Conservation (phyloP, 2,113 vertebrate genomes). For the Semnornis frantzii region DNA sequence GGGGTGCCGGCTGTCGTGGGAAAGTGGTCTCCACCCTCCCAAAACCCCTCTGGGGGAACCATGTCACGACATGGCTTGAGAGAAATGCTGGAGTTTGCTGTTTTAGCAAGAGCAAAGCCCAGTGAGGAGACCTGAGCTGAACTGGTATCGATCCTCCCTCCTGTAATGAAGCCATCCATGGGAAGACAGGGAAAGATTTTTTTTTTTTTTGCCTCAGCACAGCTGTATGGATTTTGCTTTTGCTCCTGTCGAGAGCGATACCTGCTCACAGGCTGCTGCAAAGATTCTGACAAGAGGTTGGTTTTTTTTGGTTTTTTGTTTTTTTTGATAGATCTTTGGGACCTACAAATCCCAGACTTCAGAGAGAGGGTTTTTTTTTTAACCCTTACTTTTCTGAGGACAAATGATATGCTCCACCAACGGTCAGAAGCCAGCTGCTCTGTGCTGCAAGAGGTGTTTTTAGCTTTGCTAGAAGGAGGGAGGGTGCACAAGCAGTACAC, state of each 20-base stretch:
- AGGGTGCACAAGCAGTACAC: not conserved
- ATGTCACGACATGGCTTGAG: fast-evolving
- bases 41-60: not conserved
- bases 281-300: not conserved
- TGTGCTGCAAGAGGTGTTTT: not conserved
- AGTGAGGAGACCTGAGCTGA: not conserved
- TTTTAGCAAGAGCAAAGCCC: not conserved
- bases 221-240: not conserved
- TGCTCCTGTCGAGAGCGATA: fast-evolving
- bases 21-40: fast-evolving
- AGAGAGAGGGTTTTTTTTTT: not conserved
- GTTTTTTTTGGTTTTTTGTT: not conserved
- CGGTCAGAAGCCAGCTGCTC: not conserved
- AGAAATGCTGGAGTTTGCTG: not conserved
- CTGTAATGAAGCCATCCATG: not conserved
- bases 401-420: not conserved
- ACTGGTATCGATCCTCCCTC: not conserved
- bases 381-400: not conserved
- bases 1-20: fast-evolving
- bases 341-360: not conserved
- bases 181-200: not conserved
- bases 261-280: not conserved
- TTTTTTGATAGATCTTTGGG: not conserved
- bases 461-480: not conserved
- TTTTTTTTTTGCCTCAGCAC: not conserved